phyloP scores from a whole-genome alignment of 1,140 invertebrate genomes.

The Nasonia giraulti region DNA sequence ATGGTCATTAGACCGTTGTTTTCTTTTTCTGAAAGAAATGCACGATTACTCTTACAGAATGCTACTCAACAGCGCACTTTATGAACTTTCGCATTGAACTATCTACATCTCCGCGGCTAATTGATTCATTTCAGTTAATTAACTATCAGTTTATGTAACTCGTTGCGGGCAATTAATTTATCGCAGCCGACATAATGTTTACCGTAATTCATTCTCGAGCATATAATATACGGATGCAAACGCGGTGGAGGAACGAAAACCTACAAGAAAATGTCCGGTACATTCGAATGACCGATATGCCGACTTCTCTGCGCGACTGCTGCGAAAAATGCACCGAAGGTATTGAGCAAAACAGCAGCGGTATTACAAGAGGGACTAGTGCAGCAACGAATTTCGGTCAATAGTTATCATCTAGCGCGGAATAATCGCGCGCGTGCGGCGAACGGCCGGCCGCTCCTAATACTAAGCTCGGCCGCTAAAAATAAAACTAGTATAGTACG shows the following conservation, averaged over 20 bases:
- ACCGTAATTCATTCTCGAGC: neutral
- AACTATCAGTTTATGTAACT: slow-evolving; percentile 13
- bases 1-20: neutral
- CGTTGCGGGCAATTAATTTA: slow-evolving; percentile 3
- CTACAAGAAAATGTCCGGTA: neutral
- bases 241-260: too few relatives aligned
- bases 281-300: too few relatives aligned
- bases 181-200: neutral
- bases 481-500: slow-evolving; percentile 52
- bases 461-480: slow-evolving; percentile 55
- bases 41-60: neutral
- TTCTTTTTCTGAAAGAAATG: neutral
- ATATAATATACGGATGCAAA: neutral
- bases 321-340: too few relatives aligned
- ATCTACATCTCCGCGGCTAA: neutral
- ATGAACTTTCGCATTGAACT: neutral
- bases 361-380: too few relatives aligned
- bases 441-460: slow-evolving; percentile 12
- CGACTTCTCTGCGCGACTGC: too few relatives aligned
- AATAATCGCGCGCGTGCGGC: slow-evolving; percentile 52
- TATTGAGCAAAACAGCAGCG: too few relatives aligned
- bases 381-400: slow-evolving; percentile 42
- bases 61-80: too few relatives aligned
- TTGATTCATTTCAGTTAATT: slow-evolving; percentile 26
- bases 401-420: slow-evolving; percentile 59